Evolutionary conservation across 2,888 invertebrate species (phyloP).

Genomic region (Melanotus villosus): DNA sequence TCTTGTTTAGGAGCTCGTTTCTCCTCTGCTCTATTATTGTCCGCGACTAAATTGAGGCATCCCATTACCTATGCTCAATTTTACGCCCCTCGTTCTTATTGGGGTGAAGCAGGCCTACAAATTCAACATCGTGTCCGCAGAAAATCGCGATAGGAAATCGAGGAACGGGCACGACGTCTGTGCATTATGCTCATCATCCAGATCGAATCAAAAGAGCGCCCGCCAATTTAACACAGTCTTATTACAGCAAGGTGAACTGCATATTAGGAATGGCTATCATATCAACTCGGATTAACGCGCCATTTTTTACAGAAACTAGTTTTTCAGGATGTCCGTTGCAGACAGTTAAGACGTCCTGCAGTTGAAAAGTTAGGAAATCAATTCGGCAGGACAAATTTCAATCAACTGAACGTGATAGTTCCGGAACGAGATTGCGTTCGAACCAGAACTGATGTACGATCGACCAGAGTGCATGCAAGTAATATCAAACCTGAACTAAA

Average conservation of each 20-base stretch:
- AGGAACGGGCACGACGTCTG: constrained; percentile 17
- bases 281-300: neutral
- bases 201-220: constrained; percentile 48
- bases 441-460: constrained; percentile 24
- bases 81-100: constrained; percentile 11
- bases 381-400: constrained; percentile 24
- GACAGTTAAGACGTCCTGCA: constrained; percentile 20
- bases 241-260: constrained; percentile 4
- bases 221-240: constrained; percentile 48
- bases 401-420: constrained; percentile 37
- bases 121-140: constrained; percentile 5
- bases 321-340: neutral
- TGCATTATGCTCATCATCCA: constrained; percentile 44
- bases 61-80: constrained; percentile 19
- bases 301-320: neutral
- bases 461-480: constrained; percentile 24
- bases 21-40: neutral
- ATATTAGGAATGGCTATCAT: neutral
- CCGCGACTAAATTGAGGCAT: constrained; percentile 12
- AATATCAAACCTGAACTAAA: constrained; percentile 56
- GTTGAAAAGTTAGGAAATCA: constrained; percentile 30
- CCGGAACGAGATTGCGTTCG: constrained; percentile 21
- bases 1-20: constrained; percentile 2
- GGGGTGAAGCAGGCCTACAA: constrained; percentile 4
- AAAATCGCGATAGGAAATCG: constrained; percentile 15